phyloP scores from a whole-genome alignment of 1,140 invertebrate species.

The Stratiolaelaps scimitus region DNA sequence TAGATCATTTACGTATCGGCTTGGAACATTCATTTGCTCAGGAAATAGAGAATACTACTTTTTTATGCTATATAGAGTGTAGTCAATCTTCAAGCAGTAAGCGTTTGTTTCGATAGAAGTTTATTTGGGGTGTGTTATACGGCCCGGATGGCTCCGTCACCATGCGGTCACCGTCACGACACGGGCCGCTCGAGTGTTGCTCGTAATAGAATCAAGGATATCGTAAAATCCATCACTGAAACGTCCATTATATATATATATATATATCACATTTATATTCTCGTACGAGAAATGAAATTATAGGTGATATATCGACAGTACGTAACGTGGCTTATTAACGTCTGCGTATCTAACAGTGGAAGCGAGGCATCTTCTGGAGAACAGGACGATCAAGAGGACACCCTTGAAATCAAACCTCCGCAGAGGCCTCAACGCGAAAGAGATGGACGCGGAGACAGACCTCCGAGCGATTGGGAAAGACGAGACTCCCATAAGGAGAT shows the following conservation, averaged over 20 bases:
- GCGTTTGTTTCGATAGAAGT: no score
- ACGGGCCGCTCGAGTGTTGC: not conserved
- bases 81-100: no score
- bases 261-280: not conserved
- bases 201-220: conserved; percentile 1
- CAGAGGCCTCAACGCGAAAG: not conserved
- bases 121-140: no score
- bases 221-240: not conserved
- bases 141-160: no score
- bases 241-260: not conserved
- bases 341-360: not conserved
- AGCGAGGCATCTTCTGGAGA: conserved; percentile 11
- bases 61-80: no score
- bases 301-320: not conserved
- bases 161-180: no score
- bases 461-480: not conserved
- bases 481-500: not conserved
- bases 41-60: no score
- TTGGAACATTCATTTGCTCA: no score
- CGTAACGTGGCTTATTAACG: no score
- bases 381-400: conserved; percentile 17
- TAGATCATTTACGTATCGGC: no score
- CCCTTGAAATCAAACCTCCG: conserved; percentile 16
- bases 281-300: not conserved
- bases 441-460: not conserved